Evolutionary conservation across 2,797 vertebrate genomes (phyloP).

Genomic region (Atherinosoma microstoma): DNA sequence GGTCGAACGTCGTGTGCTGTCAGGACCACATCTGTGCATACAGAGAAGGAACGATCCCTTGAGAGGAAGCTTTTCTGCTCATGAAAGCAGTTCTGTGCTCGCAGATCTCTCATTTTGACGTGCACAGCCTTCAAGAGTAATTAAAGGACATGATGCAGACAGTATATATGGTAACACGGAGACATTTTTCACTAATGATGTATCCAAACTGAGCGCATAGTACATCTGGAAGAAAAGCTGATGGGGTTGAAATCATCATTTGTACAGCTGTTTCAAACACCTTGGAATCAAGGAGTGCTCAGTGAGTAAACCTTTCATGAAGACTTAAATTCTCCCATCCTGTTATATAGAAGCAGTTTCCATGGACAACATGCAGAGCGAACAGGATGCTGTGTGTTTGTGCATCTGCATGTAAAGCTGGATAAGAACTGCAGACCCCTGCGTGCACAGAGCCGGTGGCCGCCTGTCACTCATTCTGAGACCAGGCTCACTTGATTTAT

Average conservation of each 20-base stretch:
- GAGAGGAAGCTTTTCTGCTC: background rate
- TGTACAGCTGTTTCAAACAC: slow-evolving; percentile 33
- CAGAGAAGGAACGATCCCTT: background rate
- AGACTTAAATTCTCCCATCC: slow-evolving; percentile 41
- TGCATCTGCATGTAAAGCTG: slow-evolving; percentile 52
- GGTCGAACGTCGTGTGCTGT: background rate
- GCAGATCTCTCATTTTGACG: background rate
- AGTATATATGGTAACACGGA: background rate
- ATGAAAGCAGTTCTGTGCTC: background rate
- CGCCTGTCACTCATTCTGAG: slow-evolving; percentile 59
- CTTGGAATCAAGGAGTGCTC: slow-evolving; percentile 9
- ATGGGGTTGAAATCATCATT: slow-evolving; percentile 24
- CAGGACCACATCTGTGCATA: background rate
- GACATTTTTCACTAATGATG: background rate
- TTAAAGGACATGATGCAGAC: background rate
- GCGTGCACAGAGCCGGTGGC: slow-evolving; percentile 39
- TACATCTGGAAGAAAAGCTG: slow-evolving; percentile 1
- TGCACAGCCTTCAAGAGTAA: background rate
- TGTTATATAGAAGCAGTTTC: slow-evolving; percentile 27
- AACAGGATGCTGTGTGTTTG: slow-evolving; percentile 13
- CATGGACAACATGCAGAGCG: background rate
- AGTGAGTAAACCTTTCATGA: slow-evolving; percentile 39
- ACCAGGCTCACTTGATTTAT: slow-evolving; percentile 13
- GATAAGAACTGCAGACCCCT: slow-evolving; percentile 42
- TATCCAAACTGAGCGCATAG: slow-evolving; percentile 6